Base-by-base conservation (phyloP, 2,888 invertebrate genomes). In the Drosophila picticornis region DNA sequence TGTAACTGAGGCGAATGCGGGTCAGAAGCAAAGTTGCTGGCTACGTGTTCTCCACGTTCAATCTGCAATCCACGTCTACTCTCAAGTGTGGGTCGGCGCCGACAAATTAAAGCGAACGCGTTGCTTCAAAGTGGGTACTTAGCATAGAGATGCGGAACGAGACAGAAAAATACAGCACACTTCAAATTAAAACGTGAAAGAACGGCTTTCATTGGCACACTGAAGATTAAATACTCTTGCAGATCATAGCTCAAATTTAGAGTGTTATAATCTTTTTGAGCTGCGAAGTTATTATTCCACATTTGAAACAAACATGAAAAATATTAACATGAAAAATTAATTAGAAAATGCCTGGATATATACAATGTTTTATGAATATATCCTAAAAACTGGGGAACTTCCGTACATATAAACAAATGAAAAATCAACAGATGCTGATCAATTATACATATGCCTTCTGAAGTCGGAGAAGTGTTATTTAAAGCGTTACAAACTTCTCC, bases 81-180 rank as follows among this genome's bases (percentile, higher is more conserved):
- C 38, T 9, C 25, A 25, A 25, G 50, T 60, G 58, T 38, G 59
- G 59, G 46, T 65, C 57, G 60, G 55, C 65, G 55, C 65, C 58
- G 29, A 57, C 53, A 81, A 81, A 72, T 79, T 86, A 74, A 86
- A 86, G 77, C 76, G 73, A 68, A 66, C 58, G 55, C 51, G 25
- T 50, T 55, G 81, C 63, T n/a, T 57, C 38, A 62, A 67, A 74
- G 61, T 70, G 70, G 50, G 53, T 67, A 61, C 64, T 62, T 62
- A 64, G 55, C 53, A 71, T 61, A 36, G 19, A 25, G 27, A 27
- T 53, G 27, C 36, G 40, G 52, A 72, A 29, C 56, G 56, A 29
- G 32, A 25, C 22, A 40, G 16, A 40, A 32, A 59, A 60, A 34
- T 59, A 50, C 55, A 9, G 40, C 56, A 56, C 31, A 57, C 51